These are phyloP conservation scores for Colletes collaris DNA, from an alignment of 2,888 invertebrate genomes.

Conservation along the genomic window DNA sequence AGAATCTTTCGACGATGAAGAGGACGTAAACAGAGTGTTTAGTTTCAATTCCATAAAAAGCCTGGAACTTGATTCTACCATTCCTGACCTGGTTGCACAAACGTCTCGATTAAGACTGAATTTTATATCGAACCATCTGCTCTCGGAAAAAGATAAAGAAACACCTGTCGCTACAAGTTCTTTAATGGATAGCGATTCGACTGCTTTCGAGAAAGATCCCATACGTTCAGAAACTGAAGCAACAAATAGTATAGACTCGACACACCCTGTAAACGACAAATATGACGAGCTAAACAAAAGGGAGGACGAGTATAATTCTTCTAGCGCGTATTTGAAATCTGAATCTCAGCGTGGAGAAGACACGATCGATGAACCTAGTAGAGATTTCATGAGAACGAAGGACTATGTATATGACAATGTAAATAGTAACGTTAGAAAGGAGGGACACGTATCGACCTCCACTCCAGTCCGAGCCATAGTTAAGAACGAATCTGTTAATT, in stretches of 20 bases:
- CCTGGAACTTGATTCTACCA: constrained; percentile 22
- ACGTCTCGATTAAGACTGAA: constrained; percentile 80
- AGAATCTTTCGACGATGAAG: constrained; percentile 86
- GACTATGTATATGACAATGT: constrained; percentile 51
- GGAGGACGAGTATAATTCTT: constrained; percentile 10
- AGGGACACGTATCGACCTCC: constrained; percentile 67
- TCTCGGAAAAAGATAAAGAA: constrained; percentile 64
- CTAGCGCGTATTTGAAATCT: constrained; percentile 5
- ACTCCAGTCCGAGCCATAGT: constrained; percentile 69
- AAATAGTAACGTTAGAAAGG: constrained; percentile 44
- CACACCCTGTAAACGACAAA: constrained; percentile 38
- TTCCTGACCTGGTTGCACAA: constrained; percentile 69
- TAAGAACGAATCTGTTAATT: constrained; percentile 58
- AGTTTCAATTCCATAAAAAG: background rate
- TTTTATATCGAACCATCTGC: constrained; percentile 82
- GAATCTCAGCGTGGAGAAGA: constrained; percentile 2
- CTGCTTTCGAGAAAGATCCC: background rate
- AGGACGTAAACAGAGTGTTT: constrained; percentile 81
- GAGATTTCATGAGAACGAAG: background rate
- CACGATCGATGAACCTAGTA: background rate
- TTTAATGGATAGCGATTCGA: background rate
- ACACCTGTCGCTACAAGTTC: constrained; percentile 41
- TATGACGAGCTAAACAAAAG: constrained; percentile 68
- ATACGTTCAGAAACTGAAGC: too few species aligned
- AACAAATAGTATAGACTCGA: constrained; percentile 7